Base-by-base conservation (phyloP, 2,113 vertebrate species). In the Otolemur garnettii region DNA sequence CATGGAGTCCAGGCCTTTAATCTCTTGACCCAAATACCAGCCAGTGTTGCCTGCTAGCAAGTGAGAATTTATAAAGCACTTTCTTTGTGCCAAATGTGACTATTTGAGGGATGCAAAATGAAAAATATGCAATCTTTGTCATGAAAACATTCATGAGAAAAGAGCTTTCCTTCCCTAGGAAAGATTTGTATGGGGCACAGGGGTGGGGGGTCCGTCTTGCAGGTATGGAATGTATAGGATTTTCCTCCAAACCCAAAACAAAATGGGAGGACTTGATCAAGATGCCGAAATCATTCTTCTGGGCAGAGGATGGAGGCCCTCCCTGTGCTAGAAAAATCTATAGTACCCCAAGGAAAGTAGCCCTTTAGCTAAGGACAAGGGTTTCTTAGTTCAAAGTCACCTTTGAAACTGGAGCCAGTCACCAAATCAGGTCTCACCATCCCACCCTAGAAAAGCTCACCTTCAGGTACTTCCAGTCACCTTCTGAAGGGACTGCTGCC, bases 1-100 rank as follows among this genome's bases (percentile, higher is more conserved):
- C 2, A 7, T 1, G 22, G 24, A 12, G 5, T 19, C 57, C 59
- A 21, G 19, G 13, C 42, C 28, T 69, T 45, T n/a, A 19, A 11
- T 24, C 19, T 5, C 30, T 8, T 2, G 14, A 24, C 5, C 28
- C 75, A 87, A n/a, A 50, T 0, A 0, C 15, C 71, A 12, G 14
- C 28, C 15, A 53, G 24, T 45, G 7, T 4, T 68, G 4, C 24
- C 72, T 13, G 7, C n/a, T 38, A 2, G 6, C 10, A 81, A 69
- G 26, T 14, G 17, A 86, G 5, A 71, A 55, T 60, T 30, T 22
- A 28, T 5, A 66, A 21, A 50, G 19, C 24, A 60, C 45, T 22
- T 0, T 4, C 33, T 89, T 71, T 72, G 38, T 71, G 30, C 30
- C 24, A 19, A 1, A 22, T 30, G 1, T 55, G 12, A 21, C 26